Evolutionary conservation across 1,140 invertebrate species (phyloP), one percentile per base, ranked within the genome.

Genomic region (Diachasma alloeum): DNA sequence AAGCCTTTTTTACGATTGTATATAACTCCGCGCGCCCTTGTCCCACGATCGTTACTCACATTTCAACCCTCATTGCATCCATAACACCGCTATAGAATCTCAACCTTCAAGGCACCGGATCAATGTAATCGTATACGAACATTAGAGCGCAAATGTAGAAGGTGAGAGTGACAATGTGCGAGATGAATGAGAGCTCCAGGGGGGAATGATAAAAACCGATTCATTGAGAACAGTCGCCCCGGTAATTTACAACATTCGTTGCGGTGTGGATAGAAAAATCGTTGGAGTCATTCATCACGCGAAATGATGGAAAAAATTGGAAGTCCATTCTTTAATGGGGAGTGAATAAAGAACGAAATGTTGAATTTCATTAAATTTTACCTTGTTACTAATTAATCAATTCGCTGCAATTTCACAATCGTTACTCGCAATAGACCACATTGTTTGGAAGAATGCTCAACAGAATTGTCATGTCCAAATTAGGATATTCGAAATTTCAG

Each of bases 31-130:
- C 36, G 24, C 68, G 2, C 44, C 71, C 26, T 13, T 19, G 36
- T 72, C 48, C 46, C 26, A 59, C 72, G 53, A 74, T 74, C 72
- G 56, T 74, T 63, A 74, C 56, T 74, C 72, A 74, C 56, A 74
- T 74, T 74, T 63, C 53, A 74, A 74, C 72, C 72, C 72, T 74
- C 26, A 56, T 74, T 74, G 72, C 72, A 39, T 74, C 72, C n/a
- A 74, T 39, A 63, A 56, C 56, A 74, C 37, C 39, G 36, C 19
- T 24, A 72, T 72, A 53, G 44, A 56, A 53, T 56, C 10, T 26
- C 4, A 56, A 53, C 46, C 71, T 44, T 48, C 36, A 56, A 72
- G 48, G 22, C 15, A 9, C 17, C 15, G 36, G 17, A 39, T 69
- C 67, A 36, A 39, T 44, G 67, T 69, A 39, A 44, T 69, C 31